Evolutionary conservation across 2,113 vertebrate genomes (phyloP), one percentile per base, ranked within the genome.

Genomic region (Diphyllodes magnificus): DNA sequence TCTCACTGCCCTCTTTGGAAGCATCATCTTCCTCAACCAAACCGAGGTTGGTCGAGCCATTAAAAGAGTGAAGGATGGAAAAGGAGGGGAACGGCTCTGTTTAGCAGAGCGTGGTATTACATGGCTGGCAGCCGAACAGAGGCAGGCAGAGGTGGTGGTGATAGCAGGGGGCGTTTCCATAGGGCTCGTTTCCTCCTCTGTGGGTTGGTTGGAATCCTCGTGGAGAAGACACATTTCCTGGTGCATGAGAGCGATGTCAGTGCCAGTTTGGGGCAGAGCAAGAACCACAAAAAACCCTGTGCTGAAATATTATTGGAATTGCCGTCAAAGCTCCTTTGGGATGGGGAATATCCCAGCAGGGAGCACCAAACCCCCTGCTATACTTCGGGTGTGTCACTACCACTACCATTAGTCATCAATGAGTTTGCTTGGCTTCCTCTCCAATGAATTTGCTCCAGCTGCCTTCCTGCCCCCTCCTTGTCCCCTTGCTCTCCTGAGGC

Each of bases 101-200:
- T 75, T 30, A 79, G 39, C 39, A 69, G 57, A 56, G 40, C 0
- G 0, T 59, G 57, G 25, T 25, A 6, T 54, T 35, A 9, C 39
- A 19, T 18, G 33, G 39, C 40, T 82, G 79, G 45, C 23, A 69
- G 63, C 61, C 47, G 24, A 82, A 9, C 1, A 1, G 61, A 51
- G 39, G 39, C 18, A 56, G 70, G 16, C 39, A 47, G 87, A 82
- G 54, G 31, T 40, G 53, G 30, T 72, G 50, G 47, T 3, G 6
- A 11, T n/a, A 44, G 37, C 2, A 17, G 31, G 0, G 15, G 3
- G 5, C 0, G 0, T 77, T 88, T 76, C 71, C 8, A 1, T 4
- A 20, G 42, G 30, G 25, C 25, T 88, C 0, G 0, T 68, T 68
- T 35, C 24, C 13, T 72, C 54, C 11, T 2, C 1, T 2, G 0